Conservation (phyloP, 2,113 vertebrate genomes). For the Indri indri region DNA sequence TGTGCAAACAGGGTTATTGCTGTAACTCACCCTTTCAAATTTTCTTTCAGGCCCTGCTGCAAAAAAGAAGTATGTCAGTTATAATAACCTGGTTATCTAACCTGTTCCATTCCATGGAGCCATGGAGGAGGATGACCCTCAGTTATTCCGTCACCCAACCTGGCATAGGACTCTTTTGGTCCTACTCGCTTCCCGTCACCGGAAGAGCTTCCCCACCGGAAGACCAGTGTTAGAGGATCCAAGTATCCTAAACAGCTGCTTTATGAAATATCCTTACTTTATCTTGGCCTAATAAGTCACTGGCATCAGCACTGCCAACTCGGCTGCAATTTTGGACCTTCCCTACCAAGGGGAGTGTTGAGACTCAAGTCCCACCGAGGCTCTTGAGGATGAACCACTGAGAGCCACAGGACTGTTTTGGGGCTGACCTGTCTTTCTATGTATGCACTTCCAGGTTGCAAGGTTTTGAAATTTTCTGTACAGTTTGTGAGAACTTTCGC, state of each 20-base stretch:
- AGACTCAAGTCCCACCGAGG: slow-evolving; percentile 68
- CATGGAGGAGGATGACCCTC: slow-evolving; percentile 68
- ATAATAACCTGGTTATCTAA: slow-evolving; percentile 96
- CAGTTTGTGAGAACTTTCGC: slow-evolving; percentile 90
- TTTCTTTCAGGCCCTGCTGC: slow-evolving; percentile 91
- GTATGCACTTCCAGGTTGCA: slow-evolving; percentile 91
- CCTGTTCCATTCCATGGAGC: slow-evolving; percentile 72
- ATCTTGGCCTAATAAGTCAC: slow-evolving; percentile 81
- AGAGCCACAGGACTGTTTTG: slow-evolving; percentile 68
- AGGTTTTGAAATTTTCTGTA: slow-evolving; percentile 90
- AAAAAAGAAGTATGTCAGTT: slow-evolving; percentile 96
- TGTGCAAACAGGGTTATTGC: background rate
- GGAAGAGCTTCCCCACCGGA: slow-evolving; percentile 59
- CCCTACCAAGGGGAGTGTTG: slow-evolving; percentile 59
- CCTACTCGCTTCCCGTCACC: slow-evolving; percentile 66
- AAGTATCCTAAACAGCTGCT: slow-evolving; percentile 79
- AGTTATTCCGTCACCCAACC: slow-evolving; percentile 72
- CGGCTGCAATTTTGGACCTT: slow-evolving; percentile 70
- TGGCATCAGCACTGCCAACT: slow-evolving; percentile 77
- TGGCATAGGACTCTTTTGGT: slow-evolving; percentile 75
- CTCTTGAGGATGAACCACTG: slow-evolving; percentile 62
- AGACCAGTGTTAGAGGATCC: slow-evolving; percentile 74
- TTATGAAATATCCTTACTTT: slow-evolving; percentile 71
- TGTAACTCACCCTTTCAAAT: background rate
- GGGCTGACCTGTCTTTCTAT: slow-evolving; percentile 87